Percentiles rank a stretch among this genome's conserved stretches.
Evolutionary conservation across 2,797 vertebrate species (phyloP).

Genomic region (Sternarchorhynchus goeldii): DNA sequence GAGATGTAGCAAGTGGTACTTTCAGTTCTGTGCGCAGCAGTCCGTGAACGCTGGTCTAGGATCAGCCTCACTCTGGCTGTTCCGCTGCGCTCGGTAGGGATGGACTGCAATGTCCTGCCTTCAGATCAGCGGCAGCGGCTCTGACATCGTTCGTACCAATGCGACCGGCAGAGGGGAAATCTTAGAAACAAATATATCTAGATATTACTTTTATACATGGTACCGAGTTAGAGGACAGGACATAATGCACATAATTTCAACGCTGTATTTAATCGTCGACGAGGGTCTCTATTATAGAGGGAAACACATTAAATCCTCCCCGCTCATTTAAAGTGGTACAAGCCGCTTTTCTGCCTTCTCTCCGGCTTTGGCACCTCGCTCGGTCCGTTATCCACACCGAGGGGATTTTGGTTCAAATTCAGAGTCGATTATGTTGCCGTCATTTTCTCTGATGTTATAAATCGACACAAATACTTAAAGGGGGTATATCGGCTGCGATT

Average conservation of each 20-base stretch:
- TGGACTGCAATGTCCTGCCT: not conserved
- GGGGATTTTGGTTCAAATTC: no score
- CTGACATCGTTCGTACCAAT: not conserved
- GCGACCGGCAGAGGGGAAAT: not conserved
- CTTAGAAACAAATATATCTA: not conserved
- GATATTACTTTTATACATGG: not conserved
- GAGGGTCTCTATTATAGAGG: not conserved
- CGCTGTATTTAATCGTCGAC: not conserved
- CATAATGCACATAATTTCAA: not conserved
- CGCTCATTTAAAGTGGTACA: conserved; percentile 60
- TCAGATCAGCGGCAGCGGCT: not conserved
- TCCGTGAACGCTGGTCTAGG: no score
- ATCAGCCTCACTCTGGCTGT: no score
- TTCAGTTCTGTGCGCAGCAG: conserved; percentile 14
- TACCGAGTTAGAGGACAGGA: not conserved
- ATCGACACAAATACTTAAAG: not conserved
- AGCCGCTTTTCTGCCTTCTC: conserved; percentile 51
- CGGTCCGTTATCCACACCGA: not conserved
- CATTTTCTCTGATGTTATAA: not conserved
- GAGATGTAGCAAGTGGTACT: not conserved
- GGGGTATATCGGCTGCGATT: not conserved
- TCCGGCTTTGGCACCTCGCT: conserved; percentile 56
- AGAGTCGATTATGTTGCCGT: not conserved
- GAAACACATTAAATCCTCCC: not conserved
- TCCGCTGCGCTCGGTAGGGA: no score